Evolutionary conservation across 2,797 vertebrate genomes (phyloP).

Genomic region (Parauchenoglanis punctatus): DNA sequence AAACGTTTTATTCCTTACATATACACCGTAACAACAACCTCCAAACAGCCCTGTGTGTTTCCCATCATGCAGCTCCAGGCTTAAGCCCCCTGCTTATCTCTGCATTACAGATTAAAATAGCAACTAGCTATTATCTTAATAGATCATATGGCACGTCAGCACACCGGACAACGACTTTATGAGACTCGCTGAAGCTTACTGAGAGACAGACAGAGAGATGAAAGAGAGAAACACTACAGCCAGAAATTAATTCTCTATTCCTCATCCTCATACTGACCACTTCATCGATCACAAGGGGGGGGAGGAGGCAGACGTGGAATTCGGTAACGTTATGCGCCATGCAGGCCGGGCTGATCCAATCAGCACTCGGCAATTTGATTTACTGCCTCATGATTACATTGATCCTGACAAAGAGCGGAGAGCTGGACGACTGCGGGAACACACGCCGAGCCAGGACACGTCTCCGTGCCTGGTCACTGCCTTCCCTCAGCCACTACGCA

Average conservation of each 20-base stretch:
- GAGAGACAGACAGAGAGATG: conserved; percentile 56
- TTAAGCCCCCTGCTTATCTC: conserved; percentile 60
- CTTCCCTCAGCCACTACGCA: neutral
- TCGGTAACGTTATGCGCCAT: neutral
- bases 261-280: neutral
- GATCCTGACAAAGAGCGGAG: conserved; percentile 9
- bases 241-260: neutral
- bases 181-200: neutral
- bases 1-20: no score
- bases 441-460: neutral
- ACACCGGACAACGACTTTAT: conserved; percentile 36
- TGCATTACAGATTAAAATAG: conserved; percentile 62
- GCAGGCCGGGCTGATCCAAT: neutral
- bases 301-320: neutral
- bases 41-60: neutral
- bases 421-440: neutral
- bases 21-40: neutral
- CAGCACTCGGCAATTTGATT: conserved; percentile 1
- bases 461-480: neutral
- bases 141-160: conserved; percentile 58
- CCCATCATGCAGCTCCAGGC: conserved; percentile 44
- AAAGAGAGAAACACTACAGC: conserved; percentile 16
- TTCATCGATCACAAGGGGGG: neutral
- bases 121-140: conserved; percentile 56
- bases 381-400: neutral